Evolutionary conservation across 2,797 vertebrate species (phyloP).

Genomic region (Lophotriccus pileatus): DNA sequence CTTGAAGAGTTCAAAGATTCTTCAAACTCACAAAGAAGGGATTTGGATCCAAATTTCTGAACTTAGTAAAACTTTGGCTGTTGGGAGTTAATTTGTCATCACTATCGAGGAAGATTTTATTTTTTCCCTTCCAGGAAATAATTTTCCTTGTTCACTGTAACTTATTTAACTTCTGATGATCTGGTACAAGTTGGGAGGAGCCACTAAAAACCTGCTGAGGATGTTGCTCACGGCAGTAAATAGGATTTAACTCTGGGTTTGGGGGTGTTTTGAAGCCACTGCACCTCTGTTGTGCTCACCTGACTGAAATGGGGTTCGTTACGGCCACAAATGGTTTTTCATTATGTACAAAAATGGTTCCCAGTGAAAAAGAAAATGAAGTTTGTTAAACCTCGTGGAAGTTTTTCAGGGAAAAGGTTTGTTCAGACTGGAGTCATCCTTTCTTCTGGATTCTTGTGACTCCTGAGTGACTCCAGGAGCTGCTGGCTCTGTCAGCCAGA

Average conservation of each 20-base stretch:
- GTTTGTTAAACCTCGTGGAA: neutral
- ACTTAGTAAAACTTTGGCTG: too few species aligned
- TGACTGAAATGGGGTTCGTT: neutral
- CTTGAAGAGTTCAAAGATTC: neutral
- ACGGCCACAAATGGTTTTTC: too few species aligned
- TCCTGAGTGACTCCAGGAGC: neutral
- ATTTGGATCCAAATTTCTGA: neutral
- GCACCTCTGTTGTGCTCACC: neutral
- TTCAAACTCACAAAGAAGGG: neutral
- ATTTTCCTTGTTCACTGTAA: neutral
- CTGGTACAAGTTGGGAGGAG: too few species aligned
- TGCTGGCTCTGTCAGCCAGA: neutral
- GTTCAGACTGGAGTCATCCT: neutral
- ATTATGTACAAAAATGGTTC: too few species aligned
- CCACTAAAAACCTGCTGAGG: neutral
- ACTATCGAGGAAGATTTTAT: neutral
- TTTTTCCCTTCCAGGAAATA: neutral
- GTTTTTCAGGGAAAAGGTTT: neutral
- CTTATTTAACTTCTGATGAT: neutral
- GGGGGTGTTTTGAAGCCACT: neutral
- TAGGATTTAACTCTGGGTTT: neutral
- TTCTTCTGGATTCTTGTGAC: neutral
- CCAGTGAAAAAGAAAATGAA: neutral
- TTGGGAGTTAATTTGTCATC: neutral
- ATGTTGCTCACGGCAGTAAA: neutral